Conservation (phyloP, 1,140 invertebrate genomes). For the Drosophila sechellia region DNA sequence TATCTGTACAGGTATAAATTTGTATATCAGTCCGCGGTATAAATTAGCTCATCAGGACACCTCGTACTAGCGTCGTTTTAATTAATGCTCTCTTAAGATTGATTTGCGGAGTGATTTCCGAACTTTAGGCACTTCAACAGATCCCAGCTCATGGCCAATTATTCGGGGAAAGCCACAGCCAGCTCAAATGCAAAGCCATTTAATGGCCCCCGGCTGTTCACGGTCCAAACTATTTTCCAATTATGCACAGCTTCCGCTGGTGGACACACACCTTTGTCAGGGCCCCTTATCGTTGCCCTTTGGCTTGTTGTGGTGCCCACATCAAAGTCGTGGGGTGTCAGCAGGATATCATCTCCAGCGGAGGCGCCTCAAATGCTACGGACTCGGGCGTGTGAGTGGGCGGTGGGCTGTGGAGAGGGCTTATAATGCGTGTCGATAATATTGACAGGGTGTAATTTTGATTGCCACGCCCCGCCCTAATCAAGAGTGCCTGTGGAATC, state of each 20-base stretch:
- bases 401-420: not conserved
- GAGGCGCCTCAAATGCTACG: constrained; percentile 23
- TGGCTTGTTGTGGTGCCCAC: constrained; percentile 24
- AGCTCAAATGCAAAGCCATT: constrained; percentile 43
- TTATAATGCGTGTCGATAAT: constrained; percentile 64
- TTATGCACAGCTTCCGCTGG: constrained; percentile 67
- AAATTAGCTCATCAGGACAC: not conserved
- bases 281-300: not conserved
- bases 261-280: constrained; percentile 45
- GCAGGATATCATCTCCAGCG: constrained; percentile 60
- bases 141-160: constrained; percentile 30
- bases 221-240: constrained; percentile 66
- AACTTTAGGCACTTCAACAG: constrained; percentile 18
- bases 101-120: constrained; percentile 24
- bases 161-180: constrained; percentile 23
- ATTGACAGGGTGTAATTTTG: constrained; percentile 74
- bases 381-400: constrained; percentile 9
- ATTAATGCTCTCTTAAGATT: constrained; percentile 18
- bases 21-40: not conserved
- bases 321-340: constrained; percentile 73
- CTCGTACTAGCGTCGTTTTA: constrained; percentile 23
- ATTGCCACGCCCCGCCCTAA: constrained; percentile 47
- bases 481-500: constrained; percentile 19
- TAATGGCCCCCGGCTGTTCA: constrained; percentile 30
- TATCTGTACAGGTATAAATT: not conserved